Evolutionary conservation across 2,113 vertebrate species (phyloP).

Genomic region (Rhea pennata): DNA sequence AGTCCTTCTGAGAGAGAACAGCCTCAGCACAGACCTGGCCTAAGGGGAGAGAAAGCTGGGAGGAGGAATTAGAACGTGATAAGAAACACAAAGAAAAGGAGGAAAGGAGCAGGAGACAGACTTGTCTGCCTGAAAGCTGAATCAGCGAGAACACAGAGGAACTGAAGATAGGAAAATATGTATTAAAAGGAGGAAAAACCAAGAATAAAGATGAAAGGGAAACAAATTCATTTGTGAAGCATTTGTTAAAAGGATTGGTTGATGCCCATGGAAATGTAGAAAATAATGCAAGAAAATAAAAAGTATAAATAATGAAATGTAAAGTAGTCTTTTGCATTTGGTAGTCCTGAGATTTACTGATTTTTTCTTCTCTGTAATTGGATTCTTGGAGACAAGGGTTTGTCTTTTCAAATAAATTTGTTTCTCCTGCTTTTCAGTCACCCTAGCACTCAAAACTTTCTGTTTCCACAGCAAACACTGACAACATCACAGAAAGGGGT

Average conservation of each 20-base stretch:
- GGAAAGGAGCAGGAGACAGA: background rate
- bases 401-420: background rate
- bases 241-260: background rate
- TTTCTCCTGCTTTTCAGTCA: background rate
- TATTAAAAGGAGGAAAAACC: background rate
- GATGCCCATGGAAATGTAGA: background rate
- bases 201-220: background rate
- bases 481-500: background rate
- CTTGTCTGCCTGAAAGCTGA: background rate
- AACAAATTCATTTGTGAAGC: background rate
- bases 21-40: background rate
- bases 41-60: background rate
- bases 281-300: background rate
- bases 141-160: background rate
- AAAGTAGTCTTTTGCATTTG: background rate
- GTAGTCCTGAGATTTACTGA: background rate
- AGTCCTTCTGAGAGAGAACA: background rate
- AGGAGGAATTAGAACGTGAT: background rate
- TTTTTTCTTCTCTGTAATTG: background rate
- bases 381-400: background rate
- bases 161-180: background rate
- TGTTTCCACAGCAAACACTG: background rate
- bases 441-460: background rate
- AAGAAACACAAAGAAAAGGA: background rate
- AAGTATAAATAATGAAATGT: background rate